Percentiles rank a stretch among this genome's conserved stretches.
These are phyloP conservation scores for Platygyra sinensis DNA, from an alignment of 64 coral and sea anemone genomes.

Conservation along the genomic window DNA sequence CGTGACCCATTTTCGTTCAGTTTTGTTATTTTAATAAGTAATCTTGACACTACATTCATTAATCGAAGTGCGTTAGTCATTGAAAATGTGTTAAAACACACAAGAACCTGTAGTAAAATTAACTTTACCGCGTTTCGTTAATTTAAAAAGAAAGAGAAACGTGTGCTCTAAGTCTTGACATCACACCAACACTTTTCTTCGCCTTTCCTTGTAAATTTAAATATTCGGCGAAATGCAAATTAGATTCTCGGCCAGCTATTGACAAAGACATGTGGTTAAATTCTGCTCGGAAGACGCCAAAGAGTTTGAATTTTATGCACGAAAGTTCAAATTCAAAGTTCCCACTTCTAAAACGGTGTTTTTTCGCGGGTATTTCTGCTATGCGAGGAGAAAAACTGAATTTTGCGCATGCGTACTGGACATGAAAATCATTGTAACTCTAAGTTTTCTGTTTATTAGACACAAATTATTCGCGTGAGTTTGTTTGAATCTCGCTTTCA, in stretches of 20 bases:
- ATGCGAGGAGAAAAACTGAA: background rate
- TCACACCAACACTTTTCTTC: conserved; percentile 13
- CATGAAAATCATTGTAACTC: background rate
- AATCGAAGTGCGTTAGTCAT: conserved; percentile 19
- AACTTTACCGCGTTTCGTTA: conserved; percentile 12
- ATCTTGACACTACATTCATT: conserved; percentile 48
- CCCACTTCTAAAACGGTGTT: background rate
- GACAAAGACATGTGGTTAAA: conserved; percentile 10
- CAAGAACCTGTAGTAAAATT: conserved; percentile 62
- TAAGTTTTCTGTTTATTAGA: background rate
- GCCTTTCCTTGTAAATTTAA: conserved; percentile 30
- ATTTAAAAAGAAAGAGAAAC: conserved; percentile 45
- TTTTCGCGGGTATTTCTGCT: background rate
- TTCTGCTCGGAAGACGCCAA: background rate
- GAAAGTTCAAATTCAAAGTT: background rate
- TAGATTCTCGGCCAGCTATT: conserved; percentile 25
- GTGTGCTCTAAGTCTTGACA: conserved; percentile 1
- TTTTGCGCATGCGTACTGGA: conserved; percentile 19
- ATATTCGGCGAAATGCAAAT: conserved; percentile 74
- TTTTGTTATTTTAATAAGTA: conserved; percentile 88
- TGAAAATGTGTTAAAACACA: conserved; percentile 48
- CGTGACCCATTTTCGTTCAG: conserved; percentile 56
- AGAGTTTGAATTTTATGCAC: background rate
- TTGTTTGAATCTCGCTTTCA: background rate
- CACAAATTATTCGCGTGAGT: background rate